These are phyloP conservation scores for Anolis carolinensis DNA, from an alignment of 2,113 vertebrate genomes.

Conservation along the genomic window DNA sequence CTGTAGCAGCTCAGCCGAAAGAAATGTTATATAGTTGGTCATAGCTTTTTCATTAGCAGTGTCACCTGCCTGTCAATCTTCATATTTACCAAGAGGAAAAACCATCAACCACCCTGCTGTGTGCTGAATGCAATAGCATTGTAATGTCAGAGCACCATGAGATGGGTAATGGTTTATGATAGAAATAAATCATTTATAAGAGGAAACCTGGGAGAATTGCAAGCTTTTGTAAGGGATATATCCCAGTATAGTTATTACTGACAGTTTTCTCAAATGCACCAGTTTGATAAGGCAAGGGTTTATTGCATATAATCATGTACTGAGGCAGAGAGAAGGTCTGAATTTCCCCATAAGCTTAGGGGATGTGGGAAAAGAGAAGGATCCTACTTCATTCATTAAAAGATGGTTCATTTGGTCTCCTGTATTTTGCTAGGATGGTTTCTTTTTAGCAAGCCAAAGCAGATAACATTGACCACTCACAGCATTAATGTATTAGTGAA, in stretches of 20 bases:
- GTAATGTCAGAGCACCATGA: conserved; percentile 66
- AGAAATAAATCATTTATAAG: conserved; percentile 79
- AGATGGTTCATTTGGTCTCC: conserved; percentile 47
- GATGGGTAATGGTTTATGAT: conserved; percentile 76
- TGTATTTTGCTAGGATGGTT: conserved; percentile 39
- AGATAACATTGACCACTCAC: conserved; percentile 64
- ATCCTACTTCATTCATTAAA: conserved; percentile 48
- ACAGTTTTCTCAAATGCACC: conserved; percentile 65
- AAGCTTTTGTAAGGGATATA: conserved; percentile 73
- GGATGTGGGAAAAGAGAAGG: background rate
- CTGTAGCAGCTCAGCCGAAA: conserved; percentile 40
- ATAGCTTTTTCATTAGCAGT: conserved; percentile 57
- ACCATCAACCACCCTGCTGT: conserved; percentile 37
- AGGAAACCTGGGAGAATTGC: conserved; percentile 74
- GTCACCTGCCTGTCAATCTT: conserved; percentile 58
- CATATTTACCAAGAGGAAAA: conserved; percentile 56
- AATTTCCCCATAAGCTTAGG: conserved; percentile 43
- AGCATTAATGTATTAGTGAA: conserved; percentile 60
- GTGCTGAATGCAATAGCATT: conserved; percentile 61
- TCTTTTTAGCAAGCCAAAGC: conserved; percentile 51
- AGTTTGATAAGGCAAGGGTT: conserved; percentile 69
- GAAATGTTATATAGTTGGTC: conserved; percentile 45
- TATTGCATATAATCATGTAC: conserved; percentile 69
- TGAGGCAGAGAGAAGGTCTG: conserved; percentile 50
- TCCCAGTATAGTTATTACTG: conserved; percentile 67